phyloP scores from a whole-genome alignment of 2,113 vertebrate species.

The Onychostruthus taczanowskii region DNA sequence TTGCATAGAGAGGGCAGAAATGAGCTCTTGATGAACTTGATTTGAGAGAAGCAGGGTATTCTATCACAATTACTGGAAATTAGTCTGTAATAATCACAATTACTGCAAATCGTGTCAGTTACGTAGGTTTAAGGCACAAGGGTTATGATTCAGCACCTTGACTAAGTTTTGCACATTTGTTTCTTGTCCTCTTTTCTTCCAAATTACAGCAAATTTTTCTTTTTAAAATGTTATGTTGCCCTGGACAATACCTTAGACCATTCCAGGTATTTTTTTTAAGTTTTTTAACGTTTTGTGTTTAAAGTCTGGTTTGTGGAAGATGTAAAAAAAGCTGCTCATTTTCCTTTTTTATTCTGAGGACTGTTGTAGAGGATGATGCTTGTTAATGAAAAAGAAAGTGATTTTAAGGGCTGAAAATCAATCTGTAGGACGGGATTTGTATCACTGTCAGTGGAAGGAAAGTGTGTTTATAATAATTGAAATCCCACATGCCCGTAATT shows the following conservation, averaged over 20 bases:
- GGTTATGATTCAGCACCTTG: neutral
- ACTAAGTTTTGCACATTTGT: neutral
- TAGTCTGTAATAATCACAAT: no score
- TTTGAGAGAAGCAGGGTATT: neutral
- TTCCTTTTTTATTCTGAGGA: neutral
- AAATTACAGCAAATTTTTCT: neutral
- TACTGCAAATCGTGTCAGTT: neutral
- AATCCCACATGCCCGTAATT: conserved; percentile 43
- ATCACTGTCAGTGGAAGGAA: conserved; percentile 16
- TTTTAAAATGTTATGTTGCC: neutral
- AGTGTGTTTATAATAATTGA: conserved; percentile 49
- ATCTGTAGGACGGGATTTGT: neutral
- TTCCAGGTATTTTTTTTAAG: neutral
- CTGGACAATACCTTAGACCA: neutral
- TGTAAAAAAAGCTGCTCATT: neutral
- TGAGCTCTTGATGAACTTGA: neutral
- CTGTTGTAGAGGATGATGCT: neutral
- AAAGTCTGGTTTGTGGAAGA: neutral
- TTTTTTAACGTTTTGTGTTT: neutral
- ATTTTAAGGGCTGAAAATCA: conserved; percentile 23
- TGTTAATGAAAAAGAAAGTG: neutral
- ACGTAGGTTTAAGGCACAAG: neutral
- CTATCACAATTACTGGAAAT: neutral
- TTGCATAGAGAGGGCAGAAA: neutral
- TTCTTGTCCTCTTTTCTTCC: neutral